Conservation (phyloP, 2,113 vertebrate genomes). For the Hemicordylus capensis region DNA sequence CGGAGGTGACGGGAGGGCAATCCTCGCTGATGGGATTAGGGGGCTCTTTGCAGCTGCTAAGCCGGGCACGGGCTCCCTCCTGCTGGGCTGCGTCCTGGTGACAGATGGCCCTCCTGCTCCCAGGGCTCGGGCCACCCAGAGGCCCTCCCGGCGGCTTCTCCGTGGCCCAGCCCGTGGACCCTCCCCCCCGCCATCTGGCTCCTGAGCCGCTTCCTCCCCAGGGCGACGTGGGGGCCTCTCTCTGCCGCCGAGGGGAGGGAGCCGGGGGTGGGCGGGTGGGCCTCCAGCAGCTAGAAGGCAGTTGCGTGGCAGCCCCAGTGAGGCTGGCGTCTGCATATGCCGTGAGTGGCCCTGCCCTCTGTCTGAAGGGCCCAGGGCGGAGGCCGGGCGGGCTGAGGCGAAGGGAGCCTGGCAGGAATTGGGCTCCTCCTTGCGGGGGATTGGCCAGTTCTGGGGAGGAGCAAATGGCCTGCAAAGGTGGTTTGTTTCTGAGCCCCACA, state of each 20-base stretch:
- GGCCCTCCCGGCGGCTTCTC: neutral
- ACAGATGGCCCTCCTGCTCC: conserved; percentile 36
- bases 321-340: too few species aligned
- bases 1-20: conserved; percentile 9
- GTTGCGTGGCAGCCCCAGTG: too few species aligned
- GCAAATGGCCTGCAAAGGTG: too few species aligned
- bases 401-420: neutral
- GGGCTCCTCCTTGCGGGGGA: neutral
- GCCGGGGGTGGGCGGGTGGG: neutral
- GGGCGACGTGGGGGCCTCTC: neutral
- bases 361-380: too few species aligned
- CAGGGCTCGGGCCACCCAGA: neutral
- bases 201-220: rapidly evolving
- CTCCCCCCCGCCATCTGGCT: neutral
- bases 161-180: neutral
- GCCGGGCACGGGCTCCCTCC: neutral
- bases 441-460: neutral
- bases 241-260: neutral
- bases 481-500: neutral
- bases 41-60: conserved; percentile 36
- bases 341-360: too few species aligned
- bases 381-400: neutral
- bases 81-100: neutral
- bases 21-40: neutral
- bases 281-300: too few species aligned